A percentile compares a stretch with the other conserved stretches of the same genome.
phyloP scores from a whole-genome alignment of 2,113 vertebrate genomes.

The Saccopteryx bilineata region DNA sequence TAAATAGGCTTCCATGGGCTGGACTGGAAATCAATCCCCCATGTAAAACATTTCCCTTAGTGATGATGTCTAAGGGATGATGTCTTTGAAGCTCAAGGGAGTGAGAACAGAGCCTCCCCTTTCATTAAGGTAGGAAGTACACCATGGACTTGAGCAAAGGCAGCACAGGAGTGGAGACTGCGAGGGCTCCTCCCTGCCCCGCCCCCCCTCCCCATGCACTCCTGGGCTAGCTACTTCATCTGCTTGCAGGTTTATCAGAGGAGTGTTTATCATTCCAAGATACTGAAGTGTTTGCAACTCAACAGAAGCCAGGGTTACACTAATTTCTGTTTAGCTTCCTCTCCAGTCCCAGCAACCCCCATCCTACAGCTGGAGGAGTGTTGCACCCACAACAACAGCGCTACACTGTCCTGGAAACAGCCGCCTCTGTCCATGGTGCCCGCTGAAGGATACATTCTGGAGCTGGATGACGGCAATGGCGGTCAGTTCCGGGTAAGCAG shows the following conservation, averaged over 20 bases:
- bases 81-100: not conserved
- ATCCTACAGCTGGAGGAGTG: slow-evolving; percentile 99
- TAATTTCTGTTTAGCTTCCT: slow-evolving; percentile 89
- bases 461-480: slow-evolving; percentile 97
- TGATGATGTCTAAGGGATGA: not conserved
- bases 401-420: slow-evolving; percentile 99
- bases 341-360: slow-evolving; percentile 96
- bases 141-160: not conserved
- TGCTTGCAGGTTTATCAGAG: not conserved
- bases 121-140: not conserved
- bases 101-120: not conserved
- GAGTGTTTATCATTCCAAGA: not conserved
- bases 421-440: slow-evolving; percentile 95
- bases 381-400: slow-evolving; percentile 98
- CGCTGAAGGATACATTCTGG: slow-evolving; percentile 98
- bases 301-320: slow-evolving; percentile 78
- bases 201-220: no score
- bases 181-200: not conserved
- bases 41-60: not conserved
- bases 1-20: not conserved
- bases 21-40: not conserved
- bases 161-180: not conserved
- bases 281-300: not conserved
- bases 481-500: slow-evolving; percentile 96
- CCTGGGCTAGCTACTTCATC: not conserved